Percentiles rank a stretch among this genome's conserved stretches.
phyloP scores from a whole-genome alignment of 2,888 invertebrate genomes.

The Protonemura montana region DNA sequence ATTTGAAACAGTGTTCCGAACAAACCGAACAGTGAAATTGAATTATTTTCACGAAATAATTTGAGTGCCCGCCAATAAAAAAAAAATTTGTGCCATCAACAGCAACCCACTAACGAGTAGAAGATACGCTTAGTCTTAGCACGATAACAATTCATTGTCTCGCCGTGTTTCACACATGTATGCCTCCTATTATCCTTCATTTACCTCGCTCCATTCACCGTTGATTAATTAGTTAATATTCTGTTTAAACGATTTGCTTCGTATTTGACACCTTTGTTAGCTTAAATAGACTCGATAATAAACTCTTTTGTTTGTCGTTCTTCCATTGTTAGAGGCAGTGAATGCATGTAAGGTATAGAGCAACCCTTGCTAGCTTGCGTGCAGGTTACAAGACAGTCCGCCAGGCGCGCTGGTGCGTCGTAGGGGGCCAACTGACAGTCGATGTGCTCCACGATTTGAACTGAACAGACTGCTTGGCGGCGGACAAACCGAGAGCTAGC shows the following conservation, averaged over 20 bases:
- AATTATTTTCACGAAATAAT: not conserved
- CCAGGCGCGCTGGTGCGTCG: not conserved
- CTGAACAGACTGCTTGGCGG: not conserved
- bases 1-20: not conserved
- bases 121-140: not conserved
- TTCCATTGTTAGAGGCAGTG: not conserved
- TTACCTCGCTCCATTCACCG: not conserved
- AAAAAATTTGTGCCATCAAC: not conserved
- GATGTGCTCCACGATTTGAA: too few relatives aligned
- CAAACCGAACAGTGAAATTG: not conserved
- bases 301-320: not conserved
- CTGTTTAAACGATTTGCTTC: conserved; percentile 17
- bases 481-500: not conserved
- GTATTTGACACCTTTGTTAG: conserved; percentile 29
- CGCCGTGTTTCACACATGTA: not conserved
- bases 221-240: conserved; percentile 28
- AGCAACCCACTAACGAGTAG: not conserved
- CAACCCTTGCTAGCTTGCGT: not conserved
- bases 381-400: not conserved
- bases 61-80: not conserved
- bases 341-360: not conserved
- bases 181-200: not conserved
- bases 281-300: not conserved
- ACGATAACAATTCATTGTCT: not conserved
- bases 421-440: not conserved